phyloP scores from a whole-genome alignment of 1,140 invertebrate species.

The Platyscapa corneri region DNA sequence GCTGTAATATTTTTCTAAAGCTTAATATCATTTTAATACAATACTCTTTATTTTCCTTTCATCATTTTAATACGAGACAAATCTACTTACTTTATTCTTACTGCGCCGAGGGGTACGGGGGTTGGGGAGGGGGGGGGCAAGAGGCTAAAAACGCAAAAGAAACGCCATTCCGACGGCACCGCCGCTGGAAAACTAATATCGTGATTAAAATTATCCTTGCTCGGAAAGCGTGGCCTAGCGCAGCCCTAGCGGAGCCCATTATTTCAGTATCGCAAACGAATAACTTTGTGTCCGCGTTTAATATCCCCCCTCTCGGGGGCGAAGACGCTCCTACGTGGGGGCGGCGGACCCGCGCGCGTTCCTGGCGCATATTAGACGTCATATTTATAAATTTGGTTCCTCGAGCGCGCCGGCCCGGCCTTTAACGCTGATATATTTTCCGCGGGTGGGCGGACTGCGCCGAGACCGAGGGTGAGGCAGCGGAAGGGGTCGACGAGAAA shows the following conservation, averaged over 20 bases:
- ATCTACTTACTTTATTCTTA: conserved; percentile 29
- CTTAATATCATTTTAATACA: conserved; percentile 37
- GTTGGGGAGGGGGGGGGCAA: too few species aligned
- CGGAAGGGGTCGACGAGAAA: conserved; percentile 52
- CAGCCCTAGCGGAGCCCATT: background rate
- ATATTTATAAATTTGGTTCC: conserved; percentile 69
- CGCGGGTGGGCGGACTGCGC: conserved; percentile 30
- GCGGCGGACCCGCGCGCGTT: background rate
- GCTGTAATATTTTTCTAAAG: conserved; percentile 26
- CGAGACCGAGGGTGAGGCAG: background rate
- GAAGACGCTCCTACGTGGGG: too few species aligned
- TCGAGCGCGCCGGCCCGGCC: conserved; percentile 64
- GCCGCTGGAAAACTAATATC: conserved; percentile 13
- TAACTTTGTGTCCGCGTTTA: background rate
- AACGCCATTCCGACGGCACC: background rate
- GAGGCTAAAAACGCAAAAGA: background rate
- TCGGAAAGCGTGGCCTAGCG: too few species aligned
- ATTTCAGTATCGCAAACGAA: background rate
- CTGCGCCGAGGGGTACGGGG: background rate
- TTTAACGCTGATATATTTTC: conserved; percentile 73
- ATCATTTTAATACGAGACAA: conserved; percentile 38
- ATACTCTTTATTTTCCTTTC: conserved; percentile 31
- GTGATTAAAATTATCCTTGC: conserved; percentile 23
- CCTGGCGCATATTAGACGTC: conserved; percentile 64
- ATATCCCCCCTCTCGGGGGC: background rate